phyloP scores from a whole-genome alignment of 1,140 invertebrate genomes.

The Eurosta solidaginis region DNA sequence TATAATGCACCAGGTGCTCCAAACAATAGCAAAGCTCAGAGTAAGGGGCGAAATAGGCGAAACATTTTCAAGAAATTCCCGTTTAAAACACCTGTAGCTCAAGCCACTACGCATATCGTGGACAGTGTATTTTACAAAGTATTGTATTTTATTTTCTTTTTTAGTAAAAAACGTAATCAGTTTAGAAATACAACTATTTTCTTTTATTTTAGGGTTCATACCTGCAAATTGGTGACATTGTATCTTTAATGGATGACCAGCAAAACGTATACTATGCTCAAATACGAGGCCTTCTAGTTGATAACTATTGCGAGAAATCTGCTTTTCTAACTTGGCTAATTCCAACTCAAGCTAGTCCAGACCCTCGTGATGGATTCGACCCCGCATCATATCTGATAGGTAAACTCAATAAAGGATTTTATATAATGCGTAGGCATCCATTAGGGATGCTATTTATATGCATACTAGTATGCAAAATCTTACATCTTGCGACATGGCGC shows the following conservation, averaged over 20 bases:
- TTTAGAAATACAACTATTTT: slow-evolving; percentile 84
- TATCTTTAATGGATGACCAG: slow-evolving; percentile 79
- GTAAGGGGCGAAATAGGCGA: slow-evolving; percentile 70
- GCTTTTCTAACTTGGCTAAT: slow-evolving; percentile 91
- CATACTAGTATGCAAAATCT: too few species aligned
- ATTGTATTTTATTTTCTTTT: slow-evolving; percentile 42
- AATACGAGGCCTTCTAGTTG: slow-evolving; percentile 84
- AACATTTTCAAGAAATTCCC: slow-evolving; percentile 82
- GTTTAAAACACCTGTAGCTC: slow-evolving; percentile 77
- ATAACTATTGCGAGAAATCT: slow-evolving; percentile 93
- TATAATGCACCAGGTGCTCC: slow-evolving; percentile 17
- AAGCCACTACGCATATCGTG: slow-evolving; percentile 79
- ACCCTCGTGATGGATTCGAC: slow-evolving; percentile 79
- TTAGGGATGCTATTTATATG: too few species aligned
- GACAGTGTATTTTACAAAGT: slow-evolving; percentile 84
- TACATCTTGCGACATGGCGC: too few species aligned
- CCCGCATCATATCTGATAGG: slow-evolving; percentile 90
- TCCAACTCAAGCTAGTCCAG: slow-evolving; percentile 81
- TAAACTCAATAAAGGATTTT: too few species aligned
- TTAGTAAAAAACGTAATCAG: slow-evolving; percentile 67
- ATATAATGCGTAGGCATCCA: slow-evolving; percentile 9
- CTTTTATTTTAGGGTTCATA: slow-evolving; percentile 76
- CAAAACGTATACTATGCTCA: slow-evolving; percentile 86
- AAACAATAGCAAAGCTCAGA: slow-evolving; percentile 42
- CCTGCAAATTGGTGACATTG: slow-evolving; percentile 89